A percentile compares a stretch with the other conserved stretches of the same genome.
phyloP scores from a whole-genome alignment of 1,140 invertebrate genomes.

The Drosophila pachea region DNA sequence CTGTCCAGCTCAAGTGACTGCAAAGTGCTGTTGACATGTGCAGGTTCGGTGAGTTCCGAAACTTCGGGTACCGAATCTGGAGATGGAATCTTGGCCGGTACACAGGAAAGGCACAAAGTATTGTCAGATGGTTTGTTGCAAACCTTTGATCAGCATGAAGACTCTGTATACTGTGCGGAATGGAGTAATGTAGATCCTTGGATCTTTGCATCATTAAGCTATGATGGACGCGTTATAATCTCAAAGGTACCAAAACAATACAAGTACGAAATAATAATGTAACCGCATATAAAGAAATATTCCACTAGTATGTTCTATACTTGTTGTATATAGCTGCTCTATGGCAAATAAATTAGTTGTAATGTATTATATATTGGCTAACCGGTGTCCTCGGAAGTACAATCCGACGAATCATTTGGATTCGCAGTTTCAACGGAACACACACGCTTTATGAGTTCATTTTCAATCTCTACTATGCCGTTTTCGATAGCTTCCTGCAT shows the following conservation, averaged over 20 bases:
- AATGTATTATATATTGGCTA: constrained; percentile 21
- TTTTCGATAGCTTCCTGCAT: constrained; percentile 78
- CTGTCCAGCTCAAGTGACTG: constrained; percentile 96
- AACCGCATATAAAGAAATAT: constrained; percentile 43
- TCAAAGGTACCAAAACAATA: constrained; percentile 94
- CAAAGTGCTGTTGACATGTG: constrained; percentile 91
- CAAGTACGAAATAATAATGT: constrained; percentile 93
- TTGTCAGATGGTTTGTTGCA: constrained; percentile 84
- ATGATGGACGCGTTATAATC: constrained; percentile 95
- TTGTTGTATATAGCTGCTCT: constrained; percentile 33
- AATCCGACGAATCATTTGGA: constrained; percentile 78
- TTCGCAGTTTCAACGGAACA: constrained; percentile 76
- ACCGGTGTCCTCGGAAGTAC: constrained; percentile 76
- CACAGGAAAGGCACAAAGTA: constrained; percentile 82
- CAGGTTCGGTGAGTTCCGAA: constrained; percentile 93
- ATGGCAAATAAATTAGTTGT: constrained; percentile 4
- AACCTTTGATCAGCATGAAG: constrained; percentile 97
- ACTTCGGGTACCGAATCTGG: constrained; percentile 26
- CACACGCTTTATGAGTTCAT: constrained; percentile 73
- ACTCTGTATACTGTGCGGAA: constrained; percentile 97
- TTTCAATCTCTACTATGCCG: constrained; percentile 71
- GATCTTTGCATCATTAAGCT: constrained; percentile 98
- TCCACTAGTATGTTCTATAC: constrained; percentile 17
- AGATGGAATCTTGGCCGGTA: constrained; percentile 12
- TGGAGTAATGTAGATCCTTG: constrained; percentile 98